phyloP scores from a whole-genome alignment of 30 jellyfish, hydroid and myxozoan genomes.

The Aurelia sp. region DNA sequence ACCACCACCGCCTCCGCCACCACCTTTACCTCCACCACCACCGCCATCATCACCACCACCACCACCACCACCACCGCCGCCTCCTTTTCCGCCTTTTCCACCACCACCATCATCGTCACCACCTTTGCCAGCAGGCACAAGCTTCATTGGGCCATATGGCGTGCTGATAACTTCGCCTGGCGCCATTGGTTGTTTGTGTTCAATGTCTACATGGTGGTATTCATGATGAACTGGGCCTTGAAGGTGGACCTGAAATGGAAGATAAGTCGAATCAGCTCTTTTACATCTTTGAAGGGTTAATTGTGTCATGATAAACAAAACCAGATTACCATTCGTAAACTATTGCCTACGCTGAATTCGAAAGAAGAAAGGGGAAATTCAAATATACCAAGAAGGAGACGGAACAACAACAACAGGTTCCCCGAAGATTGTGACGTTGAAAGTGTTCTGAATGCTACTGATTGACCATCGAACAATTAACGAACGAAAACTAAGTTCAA shows the following conservation, averaged over 20 bases:
- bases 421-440: too few relatives aligned
- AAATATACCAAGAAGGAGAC: too few relatives aligned
- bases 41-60: constrained; percentile 65
- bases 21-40: constrained; percentile 72
- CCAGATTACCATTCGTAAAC: too few relatives aligned
- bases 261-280: not conserved
- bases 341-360: too few relatives aligned
- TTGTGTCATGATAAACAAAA: too few relatives aligned
- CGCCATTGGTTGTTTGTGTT: constrained; percentile 77
- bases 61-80: constrained; percentile 78
- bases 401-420: too few relatives aligned
- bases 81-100: constrained; percentile 80
- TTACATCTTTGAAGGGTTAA: too few relatives aligned
- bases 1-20: constrained; percentile 67
- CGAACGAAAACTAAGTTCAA: too few relatives aligned
- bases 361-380: too few relatives aligned
- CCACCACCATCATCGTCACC: constrained; percentile 86
- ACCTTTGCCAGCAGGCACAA: constrained; percentile 93
- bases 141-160: constrained; percentile 96
- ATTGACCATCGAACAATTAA: too few relatives aligned
- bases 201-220: constrained; percentile 80
- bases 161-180: constrained; percentile 92
- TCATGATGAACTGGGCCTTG: constrained; percentile 96
- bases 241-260: constrained; percentile 53
- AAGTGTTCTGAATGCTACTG: too few relatives aligned